phyloP scores from a whole-genome alignment of 2,113 vertebrate genomes.

The Pseudopipra pipra region DNA sequence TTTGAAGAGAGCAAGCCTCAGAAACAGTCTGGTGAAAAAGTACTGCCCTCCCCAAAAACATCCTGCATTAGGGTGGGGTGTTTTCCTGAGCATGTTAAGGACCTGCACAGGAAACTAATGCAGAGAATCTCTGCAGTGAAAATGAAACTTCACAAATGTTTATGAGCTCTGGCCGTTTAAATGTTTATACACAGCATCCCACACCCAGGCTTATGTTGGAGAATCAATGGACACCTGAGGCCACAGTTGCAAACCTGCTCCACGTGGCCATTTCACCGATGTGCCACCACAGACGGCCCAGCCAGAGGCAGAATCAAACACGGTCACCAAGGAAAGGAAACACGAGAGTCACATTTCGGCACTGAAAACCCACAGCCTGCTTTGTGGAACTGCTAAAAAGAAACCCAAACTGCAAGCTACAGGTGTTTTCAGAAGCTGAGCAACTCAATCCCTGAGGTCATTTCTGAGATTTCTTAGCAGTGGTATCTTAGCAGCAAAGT shows the following conservation, averaged over 20 bases:
- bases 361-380: not conserved
- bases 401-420: not conserved
- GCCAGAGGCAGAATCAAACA: not conserved
- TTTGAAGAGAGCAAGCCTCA: not conserved
- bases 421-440: not conserved
- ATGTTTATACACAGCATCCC: not conserved
- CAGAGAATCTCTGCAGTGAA: not conserved
- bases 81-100: not conserved
- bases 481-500: not conserved
- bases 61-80: not conserved
- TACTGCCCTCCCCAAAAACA: not conserved
- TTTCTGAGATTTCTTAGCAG: not conserved
- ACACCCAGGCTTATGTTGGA: not conserved
- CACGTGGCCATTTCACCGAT: rapidly evolving
- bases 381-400: not conserved
- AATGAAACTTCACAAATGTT: not conserved
- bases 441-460: not conserved
- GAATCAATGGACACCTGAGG: not conserved
- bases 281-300: not conserved
- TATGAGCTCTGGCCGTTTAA: not conserved
- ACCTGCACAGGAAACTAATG: not conserved
- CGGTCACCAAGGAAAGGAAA: not conserved
- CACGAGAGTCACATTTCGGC: not conserved
- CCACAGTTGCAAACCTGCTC: not conserved
- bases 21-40: not conserved